phyloP scores from a whole-genome alignment of 2,797 vertebrate species.

The Ctenopoma multispine region DNA sequence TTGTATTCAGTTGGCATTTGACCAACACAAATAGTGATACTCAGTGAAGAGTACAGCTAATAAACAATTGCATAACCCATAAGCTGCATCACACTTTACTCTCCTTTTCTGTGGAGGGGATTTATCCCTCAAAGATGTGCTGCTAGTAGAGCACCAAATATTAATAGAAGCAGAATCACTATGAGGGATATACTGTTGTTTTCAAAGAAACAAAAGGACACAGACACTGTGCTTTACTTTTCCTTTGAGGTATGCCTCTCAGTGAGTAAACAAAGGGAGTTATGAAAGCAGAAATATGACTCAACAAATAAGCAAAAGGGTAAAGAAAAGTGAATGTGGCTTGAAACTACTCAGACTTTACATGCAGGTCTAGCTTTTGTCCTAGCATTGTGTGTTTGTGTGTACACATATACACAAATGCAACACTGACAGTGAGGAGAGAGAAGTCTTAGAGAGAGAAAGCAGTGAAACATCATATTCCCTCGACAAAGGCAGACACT shows the following conservation, averaged over 20 bases:
- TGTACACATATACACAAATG: not conserved
- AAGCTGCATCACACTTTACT: not conserved
- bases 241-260: not conserved
- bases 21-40: not conserved
- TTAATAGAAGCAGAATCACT: not conserved
- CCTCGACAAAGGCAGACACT: conserved; percentile 61
- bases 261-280: not conserved
- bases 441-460: conserved; percentile 50
- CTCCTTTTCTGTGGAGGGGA: not conserved
- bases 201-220: not conserved
- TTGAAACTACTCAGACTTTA: not conserved
- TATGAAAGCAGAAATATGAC: not conserved
- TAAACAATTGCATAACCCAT: not conserved
- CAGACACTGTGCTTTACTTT: not conserved
- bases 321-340: not conserved
- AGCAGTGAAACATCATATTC: conserved; percentile 71
- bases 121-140: not conserved
- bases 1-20: conserved; percentile 16
- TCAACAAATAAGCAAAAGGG: conserved; percentile 21
- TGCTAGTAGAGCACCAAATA: not conserved
- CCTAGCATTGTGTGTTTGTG: conserved; percentile 14
- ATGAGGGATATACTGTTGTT: not conserved
- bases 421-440: conserved; percentile 15
- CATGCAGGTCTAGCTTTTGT: not conserved
- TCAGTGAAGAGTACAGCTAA: conserved; percentile 7